Base-by-base conservation (phyloP, 2,113 vertebrate species). In the Rhinolophus ferrumequinum region DNA sequence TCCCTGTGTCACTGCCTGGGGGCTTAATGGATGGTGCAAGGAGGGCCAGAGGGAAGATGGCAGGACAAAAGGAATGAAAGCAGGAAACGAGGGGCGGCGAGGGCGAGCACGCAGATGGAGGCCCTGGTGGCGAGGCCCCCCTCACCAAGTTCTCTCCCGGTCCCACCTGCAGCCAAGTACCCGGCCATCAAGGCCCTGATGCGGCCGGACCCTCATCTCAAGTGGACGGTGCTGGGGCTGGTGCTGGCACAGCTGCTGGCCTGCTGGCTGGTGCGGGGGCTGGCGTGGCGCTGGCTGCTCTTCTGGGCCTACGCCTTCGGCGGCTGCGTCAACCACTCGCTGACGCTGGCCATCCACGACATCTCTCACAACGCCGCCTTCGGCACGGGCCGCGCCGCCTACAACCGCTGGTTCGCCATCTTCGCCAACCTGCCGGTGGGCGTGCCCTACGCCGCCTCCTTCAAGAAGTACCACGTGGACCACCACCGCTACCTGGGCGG, bases 381-480 rank as follows among this genome's bases (percentile, higher is more conserved):
- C 33, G 99, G 99, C 52, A 99, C 99, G 92, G 98, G 98, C 96
- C 97, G 98, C 50, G 97, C 98, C 0, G 98, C 98, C 95, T 99
- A 98, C 99, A 99, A 99, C 98, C 99, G 99, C 77, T 99, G 99
- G 99, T 99, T 99, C 1, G 99, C 99, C 64, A 94, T 99, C 97
- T 99, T 99, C 50, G 99, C 99, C 98, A 99, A 99, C 98, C 96
- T 99, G 92, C 99, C 99, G 0, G 95, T 99, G 0, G 99, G 99
- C 15, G 0, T 99, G 86, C 99, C 99, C 35, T 99, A 99, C 54
- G 99, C 99, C 0, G 99, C 99, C 70, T 99, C 99, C 96, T 99
- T 99, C 98, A 99, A 99, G 98, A 99, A 99, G 96, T 99, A 99
- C 96, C 99, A 99, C 88, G 98, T 99, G 2, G 99, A 99, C 98